Conservation (phyloP, 2,888 invertebrate species). For the Hecatera dysodea region DNA sequence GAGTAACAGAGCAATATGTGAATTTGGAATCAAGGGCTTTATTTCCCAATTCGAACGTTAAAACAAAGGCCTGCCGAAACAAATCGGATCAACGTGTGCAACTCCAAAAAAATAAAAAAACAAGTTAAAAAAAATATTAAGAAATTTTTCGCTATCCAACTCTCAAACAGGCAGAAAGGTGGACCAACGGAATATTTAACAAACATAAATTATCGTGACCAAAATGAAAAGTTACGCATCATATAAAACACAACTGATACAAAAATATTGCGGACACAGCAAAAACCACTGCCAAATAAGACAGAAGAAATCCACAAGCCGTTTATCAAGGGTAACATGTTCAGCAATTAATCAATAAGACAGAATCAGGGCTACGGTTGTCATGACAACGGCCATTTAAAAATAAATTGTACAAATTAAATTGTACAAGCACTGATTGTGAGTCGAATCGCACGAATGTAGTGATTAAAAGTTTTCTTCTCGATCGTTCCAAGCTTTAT, state of each 20-base stretch:
- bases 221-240: background rate
- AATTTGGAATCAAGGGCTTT: slow-evolving; percentile 36
- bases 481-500: slow-evolving; percentile 41
- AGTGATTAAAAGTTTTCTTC: slow-evolving; percentile 58
- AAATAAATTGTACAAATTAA: slow-evolving; percentile 67
- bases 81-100: slow-evolving; percentile 25
- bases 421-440: slow-evolving; percentile 49
- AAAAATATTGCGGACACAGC: slow-evolving; percentile 26
- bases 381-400: slow-evolving; percentile 71
- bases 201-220: background rate
- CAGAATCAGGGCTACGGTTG: slow-evolving; percentile 71
- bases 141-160: background rate
- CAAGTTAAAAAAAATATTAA: too few species aligned
- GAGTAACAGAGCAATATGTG: slow-evolving; percentile 29
- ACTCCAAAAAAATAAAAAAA: slow-evolving; percentile 4
- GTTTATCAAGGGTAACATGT: slow-evolving; percentile 76
- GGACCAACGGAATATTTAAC: background rate
- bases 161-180: background rate
- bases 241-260: slow-evolving; percentile 7
- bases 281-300: slow-evolving; percentile 51
- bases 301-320: slow-evolving; percentile 55
- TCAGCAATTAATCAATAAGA: slow-evolving; percentile 83
- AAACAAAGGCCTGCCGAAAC: slow-evolving; percentile 36
- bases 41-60: slow-evolving; percentile 45
- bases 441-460: slow-evolving; percentile 44